phyloP scores from a whole-genome alignment of 2,113 vertebrate genomes.

The Paramormyrops kingsleyae region DNA sequence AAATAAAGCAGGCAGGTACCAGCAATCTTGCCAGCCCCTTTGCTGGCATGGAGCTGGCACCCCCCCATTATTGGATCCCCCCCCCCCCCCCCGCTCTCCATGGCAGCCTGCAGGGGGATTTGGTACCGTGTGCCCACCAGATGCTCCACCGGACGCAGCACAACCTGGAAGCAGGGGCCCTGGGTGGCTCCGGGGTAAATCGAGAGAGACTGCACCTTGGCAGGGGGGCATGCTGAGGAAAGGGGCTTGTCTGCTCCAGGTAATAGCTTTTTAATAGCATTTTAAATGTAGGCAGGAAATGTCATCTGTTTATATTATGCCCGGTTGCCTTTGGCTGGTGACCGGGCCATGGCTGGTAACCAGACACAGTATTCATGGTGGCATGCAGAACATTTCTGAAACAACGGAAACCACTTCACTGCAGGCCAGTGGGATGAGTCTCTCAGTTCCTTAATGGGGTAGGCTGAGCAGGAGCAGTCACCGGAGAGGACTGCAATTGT shows the following conservation, averaged over 20 bases:
- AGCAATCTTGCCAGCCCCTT: background rate
- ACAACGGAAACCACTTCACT: background rate
- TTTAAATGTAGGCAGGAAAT: background rate
- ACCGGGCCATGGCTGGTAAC: background rate
- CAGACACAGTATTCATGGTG: background rate
- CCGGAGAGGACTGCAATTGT: background rate
- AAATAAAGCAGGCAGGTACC: background rate
- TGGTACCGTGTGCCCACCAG: background rate
- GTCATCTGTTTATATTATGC: background rate
- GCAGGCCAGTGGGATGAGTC: background rate
- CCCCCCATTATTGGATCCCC: background rate
- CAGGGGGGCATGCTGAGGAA: background rate
- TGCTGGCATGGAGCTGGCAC: background rate
- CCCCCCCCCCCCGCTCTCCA: background rate
- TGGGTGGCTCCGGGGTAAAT: conserved; percentile 30
- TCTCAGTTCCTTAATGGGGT: background rate
- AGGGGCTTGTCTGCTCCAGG: background rate
- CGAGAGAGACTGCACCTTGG: conserved; percentile 14
- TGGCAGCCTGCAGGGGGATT: background rate
- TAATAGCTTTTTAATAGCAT: conserved; percentile 11
- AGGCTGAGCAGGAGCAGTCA: background rate
- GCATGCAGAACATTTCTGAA: background rate
- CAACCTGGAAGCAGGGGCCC: conserved; percentile 21
- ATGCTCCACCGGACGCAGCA: conserved; percentile 39
- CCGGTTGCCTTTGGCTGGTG: background rate